A percentile compares a stretch with the other conserved stretches of the same genome.
These are phyloP conservation scores for Protonibea diacanthus DNA, from an alignment of 2,797 vertebrate genomes.

Conservation along the genomic window DNA sequence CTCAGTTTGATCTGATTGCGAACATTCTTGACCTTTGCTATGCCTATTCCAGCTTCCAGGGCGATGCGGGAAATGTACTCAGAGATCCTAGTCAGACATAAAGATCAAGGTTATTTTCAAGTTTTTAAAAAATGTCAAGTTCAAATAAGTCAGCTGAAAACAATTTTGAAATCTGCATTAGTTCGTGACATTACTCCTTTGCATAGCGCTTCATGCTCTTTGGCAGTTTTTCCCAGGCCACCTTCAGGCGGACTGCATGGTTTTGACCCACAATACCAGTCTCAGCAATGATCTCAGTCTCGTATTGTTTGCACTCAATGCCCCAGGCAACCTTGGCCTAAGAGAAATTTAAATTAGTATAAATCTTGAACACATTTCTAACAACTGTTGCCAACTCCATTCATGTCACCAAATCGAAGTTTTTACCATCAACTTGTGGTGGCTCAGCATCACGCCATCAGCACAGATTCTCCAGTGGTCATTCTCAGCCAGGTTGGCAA, in stretches of 20 bases:
- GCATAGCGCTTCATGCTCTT: conserved; percentile 57
- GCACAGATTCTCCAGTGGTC: conserved; percentile 88
- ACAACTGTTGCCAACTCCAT: neutral
- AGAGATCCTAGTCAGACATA: conserved; percentile 75
- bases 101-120: conserved; percentile 1
- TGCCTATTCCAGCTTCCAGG: conserved; percentile 55
- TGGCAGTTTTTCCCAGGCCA: conserved; percentile 86
- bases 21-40: conserved; percentile 74
- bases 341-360: neutral
- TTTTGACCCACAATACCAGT: conserved; percentile 83
- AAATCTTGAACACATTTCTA: neutral
- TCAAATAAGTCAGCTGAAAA: neutral
- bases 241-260: conserved; percentile 83
- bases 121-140: neutral
- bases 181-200: conserved; percentile 75
- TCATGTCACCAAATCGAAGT: neutral
- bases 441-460: conserved; percentile 84
- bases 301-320: conserved; percentile 85
- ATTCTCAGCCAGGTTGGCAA: conserved; percentile 82
- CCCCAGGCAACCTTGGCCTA: conserved; percentile 89
- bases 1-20: conserved; percentile 80
- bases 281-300: conserved; percentile 78
- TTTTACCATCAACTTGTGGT: conserved; percentile 87
- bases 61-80: conserved; percentile 68
- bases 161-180: neutral